A percentile compares a stretch with the other conserved stretches of the same genome.
Conservation (phyloP, 2,113 vertebrate species). For the Henicopernis longicauda region DNA sequence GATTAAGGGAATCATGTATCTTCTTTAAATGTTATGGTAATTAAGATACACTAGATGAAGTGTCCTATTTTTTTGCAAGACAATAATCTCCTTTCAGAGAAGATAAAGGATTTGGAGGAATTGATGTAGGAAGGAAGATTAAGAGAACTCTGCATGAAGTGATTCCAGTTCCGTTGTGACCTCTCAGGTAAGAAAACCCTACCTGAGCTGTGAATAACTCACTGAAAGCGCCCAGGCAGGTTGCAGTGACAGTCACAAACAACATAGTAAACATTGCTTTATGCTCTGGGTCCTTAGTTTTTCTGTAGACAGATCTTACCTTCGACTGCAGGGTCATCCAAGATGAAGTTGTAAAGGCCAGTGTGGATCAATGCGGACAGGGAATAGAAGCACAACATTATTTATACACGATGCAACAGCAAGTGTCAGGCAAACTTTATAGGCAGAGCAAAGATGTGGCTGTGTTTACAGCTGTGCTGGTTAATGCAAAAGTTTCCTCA, state of each 20-base stretch:
- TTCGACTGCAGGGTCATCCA: not conserved
- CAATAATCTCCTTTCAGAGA: not conserved
- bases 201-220: not conserved
- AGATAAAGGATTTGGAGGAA: constrained; percentile 3
- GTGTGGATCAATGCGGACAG: not conserved
- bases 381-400: not conserved
- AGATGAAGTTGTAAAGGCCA: constrained; percentile 27
- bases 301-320: not conserved
- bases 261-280: not conserved
- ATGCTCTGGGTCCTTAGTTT: not conserved
- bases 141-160: not conserved
- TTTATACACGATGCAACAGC: not conserved
- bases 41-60: constrained; percentile 47
- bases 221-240: not conserved
- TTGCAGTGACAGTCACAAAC: not conserved
- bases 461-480: not conserved
- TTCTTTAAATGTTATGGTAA: constrained; percentile 68
- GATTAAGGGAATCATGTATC: constrained; percentile 37
- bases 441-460: not conserved
- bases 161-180: not conserved
- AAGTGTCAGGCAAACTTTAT: not conserved
- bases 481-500: not conserved
- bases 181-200: not conserved
- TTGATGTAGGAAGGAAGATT: not conserved
- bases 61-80: not conserved